Percentiles rank a stretch among this genome's conserved stretches.
Evolutionary conservation across 2,888 invertebrate species (phyloP).

Genomic region (Melieria picta): DNA sequence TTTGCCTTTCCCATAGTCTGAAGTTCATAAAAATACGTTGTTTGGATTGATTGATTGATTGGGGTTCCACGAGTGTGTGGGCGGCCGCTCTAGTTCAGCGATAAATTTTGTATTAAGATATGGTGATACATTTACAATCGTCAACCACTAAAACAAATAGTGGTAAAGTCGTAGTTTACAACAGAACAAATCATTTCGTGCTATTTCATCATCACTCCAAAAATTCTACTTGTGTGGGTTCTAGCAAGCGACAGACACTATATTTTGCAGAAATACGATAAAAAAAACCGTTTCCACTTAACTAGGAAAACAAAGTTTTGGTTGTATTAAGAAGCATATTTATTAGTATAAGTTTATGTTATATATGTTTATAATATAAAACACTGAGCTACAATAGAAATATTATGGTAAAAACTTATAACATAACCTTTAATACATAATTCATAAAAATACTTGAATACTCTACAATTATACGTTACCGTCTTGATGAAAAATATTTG

Average conservation of each 20-base stretch:
- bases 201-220: too few species aligned
- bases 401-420: slow-evolving; percentile 64
- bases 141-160: too few species aligned
- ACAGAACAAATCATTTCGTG: too few species aligned
- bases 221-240: too few species aligned
- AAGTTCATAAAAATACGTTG: too few species aligned
- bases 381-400: slow-evolving; percentile 64
- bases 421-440: slow-evolving; percentile 61
- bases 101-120: too few species aligned
- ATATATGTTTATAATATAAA: slow-evolving; percentile 50
- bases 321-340: slow-evolving; percentile 59
- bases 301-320: slow-evolving; percentile 8
- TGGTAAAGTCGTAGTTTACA: too few species aligned
- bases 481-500: slow-evolving; percentile 39
- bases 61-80: too few species aligned
- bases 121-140: too few species aligned
- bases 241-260: not conserved
- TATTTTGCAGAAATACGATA: not conserved
- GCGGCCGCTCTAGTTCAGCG: too few species aligned
- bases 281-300: not conserved
- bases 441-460: slow-evolving; percentile 61
- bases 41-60: too few species aligned
- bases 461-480: slow-evolving; percentile 58
- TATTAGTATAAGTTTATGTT: slow-evolving; percentile 61
- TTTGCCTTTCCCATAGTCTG: too few species aligned